phyloP scores from a whole-genome alignment of 2,888 invertebrate genomes.

The Mythimna ferrago region DNA sequence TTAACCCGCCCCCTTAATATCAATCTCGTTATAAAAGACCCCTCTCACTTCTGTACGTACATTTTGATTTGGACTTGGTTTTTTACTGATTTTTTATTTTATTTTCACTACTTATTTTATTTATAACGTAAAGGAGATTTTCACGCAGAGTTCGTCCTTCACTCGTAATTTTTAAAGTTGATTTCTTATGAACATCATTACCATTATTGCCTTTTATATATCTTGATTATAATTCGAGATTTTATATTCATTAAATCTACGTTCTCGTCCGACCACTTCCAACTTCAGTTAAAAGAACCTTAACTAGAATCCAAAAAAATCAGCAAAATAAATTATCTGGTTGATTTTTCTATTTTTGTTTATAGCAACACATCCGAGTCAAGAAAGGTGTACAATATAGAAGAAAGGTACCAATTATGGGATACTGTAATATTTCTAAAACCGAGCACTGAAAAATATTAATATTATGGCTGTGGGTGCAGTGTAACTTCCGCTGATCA shows the following conservation, averaged over 20 bases:
- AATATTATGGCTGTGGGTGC: too few species aligned
- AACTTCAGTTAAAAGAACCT: background rate
- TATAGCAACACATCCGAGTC: too few species aligned
- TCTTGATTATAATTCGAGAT: background rate
- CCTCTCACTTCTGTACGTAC: background rate
- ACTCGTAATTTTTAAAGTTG: background rate
- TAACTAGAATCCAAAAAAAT: too few species aligned
- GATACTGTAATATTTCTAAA: too few species aligned
- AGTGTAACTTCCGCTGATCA: too few species aligned
- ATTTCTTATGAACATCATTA: background rate
- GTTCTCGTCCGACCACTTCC: background rate
- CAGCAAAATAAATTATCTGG: too few species aligned
- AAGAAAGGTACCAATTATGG: too few species aligned
- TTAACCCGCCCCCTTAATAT: slow-evolving; percentile 12
- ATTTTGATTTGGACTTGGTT: too few species aligned
- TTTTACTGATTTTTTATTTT: background rate
- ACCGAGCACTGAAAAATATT: too few species aligned
- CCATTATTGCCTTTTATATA: background rate
- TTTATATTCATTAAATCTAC: background rate
- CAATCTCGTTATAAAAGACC: background rate
- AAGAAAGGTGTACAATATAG: too few species aligned
- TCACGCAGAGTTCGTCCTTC: background rate
- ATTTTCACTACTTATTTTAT: background rate
- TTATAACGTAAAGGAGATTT: background rate
- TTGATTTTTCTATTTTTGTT: too few species aligned